Percentiles rank a stretch among this genome's conserved stretches.
These are phyloP conservation scores for Drepanosiphum platanoidis DNA, from an alignment of 2,888 invertebrate species.

Conservation along the genomic window DNA sequence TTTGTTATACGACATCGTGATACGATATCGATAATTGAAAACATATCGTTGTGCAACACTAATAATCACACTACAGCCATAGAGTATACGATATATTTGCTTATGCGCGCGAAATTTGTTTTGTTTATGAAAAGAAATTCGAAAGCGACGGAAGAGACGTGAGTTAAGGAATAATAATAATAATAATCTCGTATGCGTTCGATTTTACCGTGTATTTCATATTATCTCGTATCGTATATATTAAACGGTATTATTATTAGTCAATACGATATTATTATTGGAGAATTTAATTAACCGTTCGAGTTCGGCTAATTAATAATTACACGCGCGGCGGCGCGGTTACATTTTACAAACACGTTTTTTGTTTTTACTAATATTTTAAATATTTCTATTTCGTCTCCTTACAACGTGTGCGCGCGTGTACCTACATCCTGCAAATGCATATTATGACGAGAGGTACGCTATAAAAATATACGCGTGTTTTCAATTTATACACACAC, in stretches of 20 bases:
- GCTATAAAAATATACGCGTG: neutral
- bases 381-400: neutral
- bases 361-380: neutral
- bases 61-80: too few species aligned
- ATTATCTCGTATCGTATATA: neutral
- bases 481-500: neutral
- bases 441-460: neutral
- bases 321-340: neutral
- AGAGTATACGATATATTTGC: too few species aligned
- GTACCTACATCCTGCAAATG: neutral
- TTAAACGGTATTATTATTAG: too few species aligned
- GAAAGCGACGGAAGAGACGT: neutral
- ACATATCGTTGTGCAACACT: too few species aligned
- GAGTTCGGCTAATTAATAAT: neutral
- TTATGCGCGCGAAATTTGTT: neutral
- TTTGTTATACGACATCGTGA: too few species aligned
- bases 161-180: neutral
- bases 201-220: neutral
- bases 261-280: neutral
- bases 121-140: neutral
- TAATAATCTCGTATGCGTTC: neutral
- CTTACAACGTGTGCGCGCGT: too few species aligned
- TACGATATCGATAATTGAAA: too few species aligned
- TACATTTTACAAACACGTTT: neutral
- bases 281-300: neutral